Evolutionary conservation across 2,113 vertebrate species (phyloP).

Genomic region (Gymnocephalus cernua): DNA sequence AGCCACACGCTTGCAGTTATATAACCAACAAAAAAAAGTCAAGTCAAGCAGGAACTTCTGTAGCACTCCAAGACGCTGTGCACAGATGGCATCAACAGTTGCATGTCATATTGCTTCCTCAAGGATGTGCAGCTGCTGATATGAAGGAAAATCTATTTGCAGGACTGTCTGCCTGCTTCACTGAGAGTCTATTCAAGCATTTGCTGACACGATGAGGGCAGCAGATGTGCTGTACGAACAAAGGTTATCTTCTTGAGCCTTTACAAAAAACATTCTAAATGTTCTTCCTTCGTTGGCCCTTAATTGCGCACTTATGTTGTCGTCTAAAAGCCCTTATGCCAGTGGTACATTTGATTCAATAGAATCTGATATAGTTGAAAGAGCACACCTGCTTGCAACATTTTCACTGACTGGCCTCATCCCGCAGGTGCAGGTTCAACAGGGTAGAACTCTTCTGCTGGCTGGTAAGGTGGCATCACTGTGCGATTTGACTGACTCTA

Average conservation of each 20-base stretch:
- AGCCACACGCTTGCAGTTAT: constrained; percentile 63
- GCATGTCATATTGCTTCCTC: constrained; percentile 61
- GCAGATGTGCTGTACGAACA: background rate
- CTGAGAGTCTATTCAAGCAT: constrained; percentile 42
- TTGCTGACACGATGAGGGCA: background rate
- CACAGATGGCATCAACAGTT: constrained; percentile 77
- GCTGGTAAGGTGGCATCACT: background rate
- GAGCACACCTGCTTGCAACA: constrained; percentile 34
- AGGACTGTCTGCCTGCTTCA: background rate
- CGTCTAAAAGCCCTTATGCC: background rate
- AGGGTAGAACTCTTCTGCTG: constrained; percentile 22
- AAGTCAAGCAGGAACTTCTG: constrained; percentile 59
- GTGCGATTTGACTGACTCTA: constrained; percentile 2
- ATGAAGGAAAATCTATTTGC: constrained; percentile 36
- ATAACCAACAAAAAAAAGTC: constrained; percentile 44
- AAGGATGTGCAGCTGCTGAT: constrained; percentile 69
- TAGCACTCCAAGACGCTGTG: constrained; percentile 27
- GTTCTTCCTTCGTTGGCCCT: background rate
- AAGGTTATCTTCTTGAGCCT: constrained; percentile 2
- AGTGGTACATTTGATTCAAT: background rate
- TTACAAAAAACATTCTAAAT: background rate
- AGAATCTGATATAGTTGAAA: background rate
- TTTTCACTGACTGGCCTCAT: constrained; percentile 22
- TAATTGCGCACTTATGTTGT: background rate
- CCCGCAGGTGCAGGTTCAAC: constrained; percentile 37